Percentiles rank a stretch among this genome's conserved stretches.
phyloP scores from a whole-genome alignment of 1,140 invertebrate species.

The Babylonia areolata region DNA sequence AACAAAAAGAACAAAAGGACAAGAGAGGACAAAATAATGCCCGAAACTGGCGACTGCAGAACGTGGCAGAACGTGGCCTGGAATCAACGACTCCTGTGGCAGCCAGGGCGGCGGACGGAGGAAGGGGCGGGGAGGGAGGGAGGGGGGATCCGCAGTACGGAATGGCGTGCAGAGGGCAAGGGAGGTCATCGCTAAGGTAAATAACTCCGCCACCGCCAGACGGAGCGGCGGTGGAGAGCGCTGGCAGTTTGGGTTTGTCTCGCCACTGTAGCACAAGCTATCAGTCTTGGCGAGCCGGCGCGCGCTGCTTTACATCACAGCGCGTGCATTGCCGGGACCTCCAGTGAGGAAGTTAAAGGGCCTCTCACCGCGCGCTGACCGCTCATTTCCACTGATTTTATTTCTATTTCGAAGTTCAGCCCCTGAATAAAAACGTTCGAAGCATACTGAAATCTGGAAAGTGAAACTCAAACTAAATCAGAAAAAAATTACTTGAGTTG shows the following conservation, averaged over 20 bases:
- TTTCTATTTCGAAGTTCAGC: too few species aligned
- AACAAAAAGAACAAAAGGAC: too few species aligned
- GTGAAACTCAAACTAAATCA: too few species aligned
- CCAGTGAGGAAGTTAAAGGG: neutral
- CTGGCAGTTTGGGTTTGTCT: slow-evolving; percentile 40
- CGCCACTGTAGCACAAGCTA: slow-evolving; percentile 34
- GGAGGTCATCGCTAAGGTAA: slow-evolving; percentile 41
- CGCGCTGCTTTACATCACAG: slow-evolving; percentile 39
- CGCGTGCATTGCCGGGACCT: slow-evolving; percentile 14
- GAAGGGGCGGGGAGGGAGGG: neutral
- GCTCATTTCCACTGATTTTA: too few species aligned
- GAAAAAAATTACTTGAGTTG: too few species aligned
- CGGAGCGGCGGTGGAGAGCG: slow-evolving; percentile 18
- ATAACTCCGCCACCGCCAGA: slow-evolving; percentile 37
- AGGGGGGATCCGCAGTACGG: neutral
- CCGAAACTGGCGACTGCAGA: too few species aligned
- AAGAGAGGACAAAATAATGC: too few species aligned
- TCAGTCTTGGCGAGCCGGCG: slow-evolving; percentile 30
- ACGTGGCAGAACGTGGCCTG: too few species aligned
- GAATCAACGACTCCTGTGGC: neutral
- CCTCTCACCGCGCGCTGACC: too few species aligned
- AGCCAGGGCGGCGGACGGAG: neutral
- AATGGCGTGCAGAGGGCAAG: neutral
- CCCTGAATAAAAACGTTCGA: too few species aligned
- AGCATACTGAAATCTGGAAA: too few species aligned